Percentiles rank a stretch among this genome's conserved stretches.
phyloP scores from a whole-genome alignment of 2,113 vertebrate genomes.

The Ceyx margarethae region DNA sequence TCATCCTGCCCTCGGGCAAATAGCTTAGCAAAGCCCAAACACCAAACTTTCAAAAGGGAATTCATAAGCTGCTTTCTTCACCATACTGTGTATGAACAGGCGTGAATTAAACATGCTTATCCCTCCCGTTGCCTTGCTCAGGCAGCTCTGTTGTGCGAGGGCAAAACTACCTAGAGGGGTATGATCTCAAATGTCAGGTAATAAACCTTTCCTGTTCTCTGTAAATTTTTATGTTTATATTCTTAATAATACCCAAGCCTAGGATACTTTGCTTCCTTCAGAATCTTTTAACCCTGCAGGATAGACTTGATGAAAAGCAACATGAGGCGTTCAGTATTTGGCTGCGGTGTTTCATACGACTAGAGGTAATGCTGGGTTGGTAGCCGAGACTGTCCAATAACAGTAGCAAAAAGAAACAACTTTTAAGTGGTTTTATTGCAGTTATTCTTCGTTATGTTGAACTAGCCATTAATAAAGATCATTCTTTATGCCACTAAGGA shows the following conservation, averaged over 20 bases:
- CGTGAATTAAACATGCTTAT: neutral
- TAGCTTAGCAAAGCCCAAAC: conserved; percentile 54
- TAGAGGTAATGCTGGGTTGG: neutral
- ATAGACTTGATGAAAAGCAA: neutral
- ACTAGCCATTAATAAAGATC: neutral
- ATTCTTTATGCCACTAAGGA: neutral
- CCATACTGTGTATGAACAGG: neutral
- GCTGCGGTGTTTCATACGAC: neutral
- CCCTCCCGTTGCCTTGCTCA: neutral
- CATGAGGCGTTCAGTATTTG: neutral
- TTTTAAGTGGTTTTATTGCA: neutral
- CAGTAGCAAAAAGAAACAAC: neutral
- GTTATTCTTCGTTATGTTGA: neutral
- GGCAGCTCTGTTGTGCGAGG: neutral
- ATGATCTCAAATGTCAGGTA: neutral
- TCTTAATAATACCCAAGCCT: neutral
- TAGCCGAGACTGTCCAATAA: neutral
- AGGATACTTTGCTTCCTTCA: neutral
- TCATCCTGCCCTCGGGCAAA: conserved; percentile 53
- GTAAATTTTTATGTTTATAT: neutral
- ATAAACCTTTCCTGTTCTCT: neutral
- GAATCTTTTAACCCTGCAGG: neutral
- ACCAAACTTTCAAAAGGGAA: conserved; percentile 44
- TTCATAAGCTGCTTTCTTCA: conserved; percentile 9
- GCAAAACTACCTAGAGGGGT: neutral